Percentiles rank a stretch among this genome's conserved stretches.
Conservation (phyloP, 2,113 vertebrate species). For the Halichoerus grypus region DNA sequence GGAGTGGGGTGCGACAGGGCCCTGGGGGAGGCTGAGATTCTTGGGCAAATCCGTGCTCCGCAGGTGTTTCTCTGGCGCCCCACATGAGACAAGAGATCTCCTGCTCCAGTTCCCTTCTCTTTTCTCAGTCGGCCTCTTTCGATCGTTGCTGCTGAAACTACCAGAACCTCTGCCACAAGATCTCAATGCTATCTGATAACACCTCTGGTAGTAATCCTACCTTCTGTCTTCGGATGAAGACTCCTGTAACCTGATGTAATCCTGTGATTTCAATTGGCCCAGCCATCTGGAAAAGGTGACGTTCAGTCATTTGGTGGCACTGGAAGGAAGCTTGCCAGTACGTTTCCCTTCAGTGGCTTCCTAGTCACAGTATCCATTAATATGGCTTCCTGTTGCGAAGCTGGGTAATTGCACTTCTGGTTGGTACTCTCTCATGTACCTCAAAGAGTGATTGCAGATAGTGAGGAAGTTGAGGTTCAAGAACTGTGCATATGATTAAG, state of each 20-base stretch:
- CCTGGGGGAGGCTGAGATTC: no score
- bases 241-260: not conserved
- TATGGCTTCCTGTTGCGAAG: slow-evolving; percentile 81
- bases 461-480: slow-evolving; percentile 70
- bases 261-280: not conserved
- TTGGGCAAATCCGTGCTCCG: no score
- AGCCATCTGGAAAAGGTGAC: not conserved
- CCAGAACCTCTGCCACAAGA: not conserved
- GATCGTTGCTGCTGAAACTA: not conserved
- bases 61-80: not conserved
- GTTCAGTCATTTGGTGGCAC: slow-evolving; percentile 71
- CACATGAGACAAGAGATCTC: not conserved
- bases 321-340: slow-evolving; percentile 82
- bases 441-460: slow-evolving; percentile 71
- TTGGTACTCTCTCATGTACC: slow-evolving; percentile 70
- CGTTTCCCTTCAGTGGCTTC: slow-evolving; percentile 81
- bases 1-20: not conserved
- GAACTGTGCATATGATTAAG: slow-evolving; percentile 49
- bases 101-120: not conserved
- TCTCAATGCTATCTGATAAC: not conserved
- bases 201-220: not conserved
- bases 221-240: not conserved
- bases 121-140: not conserved
- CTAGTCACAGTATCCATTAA: slow-evolving; percentile 83
- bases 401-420: slow-evolving; percentile 75